Conservation (phyloP, 2,797 vertebrate genomes). For the Anguilla megastoma region DNA sequence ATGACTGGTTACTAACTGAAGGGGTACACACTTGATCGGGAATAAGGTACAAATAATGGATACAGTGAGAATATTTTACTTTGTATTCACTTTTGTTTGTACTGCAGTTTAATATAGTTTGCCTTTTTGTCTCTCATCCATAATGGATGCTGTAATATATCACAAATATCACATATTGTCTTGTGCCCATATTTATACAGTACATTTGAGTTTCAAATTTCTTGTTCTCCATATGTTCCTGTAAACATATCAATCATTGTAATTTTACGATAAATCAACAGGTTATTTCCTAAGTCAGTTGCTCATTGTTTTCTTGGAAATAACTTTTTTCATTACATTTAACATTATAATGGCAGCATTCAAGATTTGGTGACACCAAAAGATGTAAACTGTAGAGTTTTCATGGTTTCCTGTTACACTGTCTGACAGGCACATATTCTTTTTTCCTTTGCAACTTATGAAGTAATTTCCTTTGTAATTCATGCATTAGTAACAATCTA, state of each 20-base stretch:
- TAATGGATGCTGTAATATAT: constrained; percentile 19
- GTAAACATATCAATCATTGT: neutral
- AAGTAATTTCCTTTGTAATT: neutral
- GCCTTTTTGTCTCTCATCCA: neutral
- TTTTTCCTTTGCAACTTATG: neutral
- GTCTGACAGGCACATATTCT: neutral
- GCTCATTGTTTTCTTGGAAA: neutral
- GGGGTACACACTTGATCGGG: neutral
- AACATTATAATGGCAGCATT: neutral
- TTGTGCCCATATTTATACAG: neutral
- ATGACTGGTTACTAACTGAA: neutral
- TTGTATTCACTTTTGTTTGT: neutral
- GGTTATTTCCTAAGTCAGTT: neutral
- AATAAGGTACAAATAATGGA: neutral
- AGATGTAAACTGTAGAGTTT: neutral
- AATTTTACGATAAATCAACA: neutral
- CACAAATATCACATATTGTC: neutral
- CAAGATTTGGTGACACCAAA: neutral
- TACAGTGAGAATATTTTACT: neutral
- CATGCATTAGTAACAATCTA: neutral
- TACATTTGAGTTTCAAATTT: neutral
- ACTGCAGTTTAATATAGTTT: neutral
- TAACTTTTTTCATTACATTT: neutral
- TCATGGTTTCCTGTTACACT: neutral
- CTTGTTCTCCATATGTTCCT: neutral